Evolutionary conservation across 2,113 vertebrate species (phyloP), one percentile per base, ranked within the genome.

Genomic region (Orcinus orca): DNA sequence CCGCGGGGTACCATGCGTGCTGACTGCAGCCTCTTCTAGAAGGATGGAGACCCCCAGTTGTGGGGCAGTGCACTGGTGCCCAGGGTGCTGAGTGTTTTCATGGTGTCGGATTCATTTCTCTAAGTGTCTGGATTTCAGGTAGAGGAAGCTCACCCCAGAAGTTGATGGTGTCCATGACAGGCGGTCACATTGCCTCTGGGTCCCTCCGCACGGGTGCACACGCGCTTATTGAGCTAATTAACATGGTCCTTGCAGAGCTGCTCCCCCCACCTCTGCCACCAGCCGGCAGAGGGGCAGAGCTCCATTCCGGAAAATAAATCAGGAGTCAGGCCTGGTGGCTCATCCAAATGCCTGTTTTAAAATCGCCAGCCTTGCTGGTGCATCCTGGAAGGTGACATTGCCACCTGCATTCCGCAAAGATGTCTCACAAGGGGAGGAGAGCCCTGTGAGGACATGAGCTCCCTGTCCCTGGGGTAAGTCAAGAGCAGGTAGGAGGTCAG

Each of bases 201-300:
- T 31, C n/a, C 80, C 50, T 95, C 44, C 0, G 3, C 77, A 33
- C 14, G 0, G n/a, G 13, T 14, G 50, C 84, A 81, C 94, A 21
- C 1, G 0, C 0, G 1, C 65, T 96, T 47, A 68, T 88, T 82
- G 93, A 96, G 77, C 82, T 98, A 95, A 95, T 97, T 76, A 93
- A 63, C 23, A 76, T 1, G 17, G 2, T 76, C 74, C 90, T 88
- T 71, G 53, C 10, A 17, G 77, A 65, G 36, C 31, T 0, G 0
- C 88, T 67, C 55, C 33, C 41, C 88, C 13, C 4, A 14, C 33
- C 79, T 81, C 55, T 23, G 92, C 65, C 71, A 17, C 0, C 0
- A n/a, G 38, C 71, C 4, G 4, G 73, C 53, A 47, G 74, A 94
- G 74, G 92, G 68, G 60, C 2, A 2, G 25, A 9, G 29, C 90